Base-by-base conservation (phyloP, 1,140 invertebrate genomes). In the Drosophila sp. region DNA sequence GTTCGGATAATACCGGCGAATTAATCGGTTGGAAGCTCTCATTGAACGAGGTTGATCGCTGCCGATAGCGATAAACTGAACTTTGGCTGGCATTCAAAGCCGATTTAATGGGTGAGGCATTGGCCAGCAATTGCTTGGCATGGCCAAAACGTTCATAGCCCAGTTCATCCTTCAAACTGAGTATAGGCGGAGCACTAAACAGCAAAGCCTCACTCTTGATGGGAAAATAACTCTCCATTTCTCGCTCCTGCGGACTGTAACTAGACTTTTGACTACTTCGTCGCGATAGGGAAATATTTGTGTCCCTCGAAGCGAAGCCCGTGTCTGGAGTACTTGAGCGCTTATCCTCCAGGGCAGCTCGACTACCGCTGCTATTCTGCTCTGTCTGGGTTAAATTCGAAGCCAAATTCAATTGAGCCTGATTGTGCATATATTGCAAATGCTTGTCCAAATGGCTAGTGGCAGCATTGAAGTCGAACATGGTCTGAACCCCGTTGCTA, bases 31-130 rank as follows among this genome's bases (percentile, higher is more conserved):
- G 83, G 60, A 91, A 91, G 75, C 90, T 91, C 69, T 92, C 91
- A 6, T 91, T 92, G 35, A 92, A 92, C 11, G 91, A 92, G 30
- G 92, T 92, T 41, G 91, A 92, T 2, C 91, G 90, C 32, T 92
- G 90, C 10, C 91, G 81, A 62, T 79, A 85, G 6, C 78, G 72
- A 63, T 91, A 90, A 7, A 91, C 79, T 0, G 89, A 82, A 23
- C 54, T 75, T 61, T 74, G 90, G 72, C 83, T 91, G 3, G 62
- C 61, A 66, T 91, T 79, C 5, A 87, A 32, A 0, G 60, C 70
- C 3, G 80, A 91, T 58, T 91, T 90, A n/a, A 85, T 73, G 5
- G 90, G 90, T 8, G 91, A 92, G 17, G 87, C 86, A 29, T 75
- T 87, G 41, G 86, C 82, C 61, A 90, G 56, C 62, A 90, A 47